phyloP scores from a whole-genome alignment of 1,140 invertebrate genomes.

The Philotrypesis tridentata region DNA sequence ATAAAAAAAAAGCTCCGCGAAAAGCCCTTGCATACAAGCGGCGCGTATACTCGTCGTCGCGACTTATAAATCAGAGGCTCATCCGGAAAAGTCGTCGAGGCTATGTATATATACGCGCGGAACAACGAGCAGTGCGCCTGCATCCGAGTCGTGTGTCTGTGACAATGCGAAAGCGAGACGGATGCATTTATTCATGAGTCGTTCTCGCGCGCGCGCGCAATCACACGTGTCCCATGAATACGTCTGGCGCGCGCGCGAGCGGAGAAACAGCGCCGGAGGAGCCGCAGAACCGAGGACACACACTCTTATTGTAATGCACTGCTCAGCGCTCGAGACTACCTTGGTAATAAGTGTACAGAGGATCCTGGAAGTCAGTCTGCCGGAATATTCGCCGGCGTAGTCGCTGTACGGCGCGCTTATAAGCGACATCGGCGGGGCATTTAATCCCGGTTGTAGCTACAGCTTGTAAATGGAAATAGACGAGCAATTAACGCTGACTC shows the following conservation, averaged over 20 bases:
- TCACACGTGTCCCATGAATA: slow-evolving; percentile 9
- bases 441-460: not conserved
- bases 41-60: no score
- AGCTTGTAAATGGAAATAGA: slow-evolving; percentile 35
- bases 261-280: not conserved
- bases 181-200: slow-evolving; percentile 19
- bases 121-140: no score
- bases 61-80: not conserved
- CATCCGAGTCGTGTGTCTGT: not conserved
- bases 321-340: not conserved
- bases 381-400: no score
- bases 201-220: not conserved
- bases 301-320: slow-evolving; percentile 6
- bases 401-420: no score
- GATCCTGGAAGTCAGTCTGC: not conserved
- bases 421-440: no score
- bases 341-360: not conserved
- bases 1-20: no score
- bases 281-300: no score
- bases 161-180: not conserved
- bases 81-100: not conserved
- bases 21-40: no score
- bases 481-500: no score
- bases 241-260: no score
- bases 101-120: no score